phyloP scores from a whole-genome alignment of 2,797 vertebrate species.

The Menidia menidia region DNA sequence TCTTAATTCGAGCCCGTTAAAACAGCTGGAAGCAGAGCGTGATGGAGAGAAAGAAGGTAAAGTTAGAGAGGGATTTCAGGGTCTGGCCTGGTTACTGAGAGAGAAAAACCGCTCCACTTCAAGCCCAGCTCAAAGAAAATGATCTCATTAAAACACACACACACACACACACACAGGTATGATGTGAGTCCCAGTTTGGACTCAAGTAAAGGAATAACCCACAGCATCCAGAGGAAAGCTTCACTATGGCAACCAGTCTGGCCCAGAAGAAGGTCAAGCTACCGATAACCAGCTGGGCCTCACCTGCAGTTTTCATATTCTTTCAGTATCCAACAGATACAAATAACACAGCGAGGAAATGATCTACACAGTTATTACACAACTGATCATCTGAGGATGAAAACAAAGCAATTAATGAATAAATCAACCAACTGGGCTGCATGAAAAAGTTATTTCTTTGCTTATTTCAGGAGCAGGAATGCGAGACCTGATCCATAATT shows the following conservation, averaged over 20 bases:
- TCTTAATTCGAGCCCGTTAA: too few relatives aligned
- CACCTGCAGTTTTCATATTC: conserved; percentile 14
- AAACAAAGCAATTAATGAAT: too few relatives aligned
- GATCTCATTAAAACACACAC: conserved; percentile 52
- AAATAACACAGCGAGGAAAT: conserved; percentile 27
- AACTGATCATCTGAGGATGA: too few relatives aligned
- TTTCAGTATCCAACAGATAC: conserved; percentile 17
- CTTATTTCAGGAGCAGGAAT: too few relatives aligned
- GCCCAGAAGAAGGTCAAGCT: conserved; percentile 79
- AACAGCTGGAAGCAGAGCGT: conserved; percentile 10
- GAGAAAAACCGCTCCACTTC: conserved; percentile 57
- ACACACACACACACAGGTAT: conserved; percentile 27
- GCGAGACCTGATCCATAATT: too few relatives aligned
- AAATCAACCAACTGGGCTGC: too few relatives aligned
- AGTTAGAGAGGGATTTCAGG: conserved; percentile 11
- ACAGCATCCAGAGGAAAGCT: conserved; percentile 72
- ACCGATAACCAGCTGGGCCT: conserved; percentile 13
- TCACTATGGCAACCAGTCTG: conserved; percentile 68
- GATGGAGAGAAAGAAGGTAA: neutral
- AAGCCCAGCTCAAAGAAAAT: conserved; percentile 39
- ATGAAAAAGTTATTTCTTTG: too few relatives aligned
- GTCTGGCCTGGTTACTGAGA: conserved; percentile 34
- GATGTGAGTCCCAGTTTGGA: conserved; percentile 53
- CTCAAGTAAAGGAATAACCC: conserved; percentile 50
- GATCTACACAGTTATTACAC: too few relatives aligned